Evolutionary conservation across 2,113 vertebrate genomes (phyloP), one percentile per base, ranked within the genome.

Genomic region (Donacobius atricapilla): DNA sequence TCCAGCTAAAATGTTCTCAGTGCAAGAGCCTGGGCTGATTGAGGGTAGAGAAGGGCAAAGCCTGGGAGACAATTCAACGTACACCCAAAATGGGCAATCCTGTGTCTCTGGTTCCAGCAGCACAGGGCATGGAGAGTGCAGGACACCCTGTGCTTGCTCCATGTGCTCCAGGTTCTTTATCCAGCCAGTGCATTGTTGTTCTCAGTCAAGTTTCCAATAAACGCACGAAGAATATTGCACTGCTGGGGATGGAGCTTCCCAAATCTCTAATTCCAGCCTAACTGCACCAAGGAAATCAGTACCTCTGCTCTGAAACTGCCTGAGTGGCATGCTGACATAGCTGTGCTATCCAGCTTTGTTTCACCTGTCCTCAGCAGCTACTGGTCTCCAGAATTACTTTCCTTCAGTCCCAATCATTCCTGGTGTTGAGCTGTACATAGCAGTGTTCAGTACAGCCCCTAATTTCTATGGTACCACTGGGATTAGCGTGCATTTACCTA

Each of bases 401-500:
- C 53, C 82, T 94, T 81, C 60, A 60, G 53, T 79, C 78, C 57
- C 39, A 64, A n/a, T 31, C 31, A 45, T 48, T 90, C 37, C 53
- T 37, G 27, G 14, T 42, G 28, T 39, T 75, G 71, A 16, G 23
- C 17, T 92, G 28, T 12, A 48, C 20, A 17, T 3, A 64, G 25
- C 72, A 87, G 31, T 33, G 31, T 7, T 5, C 10, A 73, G 14
- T 9, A 56, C 25, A 83, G 35, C 18, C 69, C 40, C 75, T 81
- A 71, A 65, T 72, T 86, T 64, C 44, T 57, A 13, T 25, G 57
- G 28, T 35, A 57, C 12, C 48, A 16, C 45, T 82, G 53, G 69
- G 65, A 78, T 83, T 84, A 65, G n/a, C 80, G 45, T 7, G 61
- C 69, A 82, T 60, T 84, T 93, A 95, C 90, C 95, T 96, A 68